Base-by-base conservation (phyloP, 2,113 vertebrate genomes). In the Hemicordylus capensis region DNA sequence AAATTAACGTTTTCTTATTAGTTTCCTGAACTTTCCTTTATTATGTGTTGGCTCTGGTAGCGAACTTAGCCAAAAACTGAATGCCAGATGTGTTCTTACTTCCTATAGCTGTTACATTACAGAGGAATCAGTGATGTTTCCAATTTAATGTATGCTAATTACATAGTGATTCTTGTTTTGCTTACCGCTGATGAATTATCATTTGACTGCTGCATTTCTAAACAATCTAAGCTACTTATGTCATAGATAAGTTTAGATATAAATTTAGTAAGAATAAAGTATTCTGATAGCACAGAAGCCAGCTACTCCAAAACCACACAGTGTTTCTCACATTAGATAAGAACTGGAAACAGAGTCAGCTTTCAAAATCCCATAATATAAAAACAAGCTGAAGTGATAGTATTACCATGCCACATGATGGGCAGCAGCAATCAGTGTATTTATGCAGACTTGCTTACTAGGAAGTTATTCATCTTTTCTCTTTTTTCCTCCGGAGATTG, bases 121-220 rank as follows among this genome's bases (percentile, higher is more conserved):
- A 64, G 1, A 77, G 20, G 59, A 70, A 82, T 85, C 80, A 90
- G 61, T 80, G 76, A 63, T 70, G 58, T 39, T 70, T 88, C 75
- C 77, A 88, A 28, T 84, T 85, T 89, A 91, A 88, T 92, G 89
- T 90, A 89, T 90, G 87, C 34, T 88, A 85, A 89, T 90, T 87
- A 51, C 54, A 8, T 88, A 90, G 93, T 92, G 90, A 89, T 89
- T 89, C 85, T 87, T 93, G 89, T 89, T 91, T 93, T 91, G 31
- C 76, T 92, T 92, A 46, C 82, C 85, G 91, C 82, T 90, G 91
- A 85, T 81, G 91, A 93, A 88, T 93, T 89, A 89, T 88, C 76
- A 88, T 66, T 75, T 93, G 88, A 92, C 89, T 91, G 81, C 91
- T 93, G 81, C 74, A 87, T 93, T 95, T 90, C 82, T 88, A 91